Evolutionary conservation across 1,140 invertebrate genomes (phyloP).

Genomic region (Ctenoplectra terminalis): DNA sequence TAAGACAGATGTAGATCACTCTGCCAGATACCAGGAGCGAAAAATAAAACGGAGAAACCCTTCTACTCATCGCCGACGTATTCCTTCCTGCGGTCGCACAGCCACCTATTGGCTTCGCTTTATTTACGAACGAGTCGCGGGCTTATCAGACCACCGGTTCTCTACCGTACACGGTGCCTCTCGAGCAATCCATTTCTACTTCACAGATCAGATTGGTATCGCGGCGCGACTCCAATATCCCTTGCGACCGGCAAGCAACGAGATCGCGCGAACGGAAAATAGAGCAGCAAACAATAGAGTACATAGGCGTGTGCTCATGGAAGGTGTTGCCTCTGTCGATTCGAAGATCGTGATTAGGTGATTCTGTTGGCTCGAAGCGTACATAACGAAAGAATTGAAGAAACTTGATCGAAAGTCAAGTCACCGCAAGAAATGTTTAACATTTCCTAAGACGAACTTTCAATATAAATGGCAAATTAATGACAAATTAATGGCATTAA

Average conservation of each 20-base stretch:
- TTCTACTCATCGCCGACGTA: conserved; percentile 25
- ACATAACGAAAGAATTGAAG: too few relatives aligned
- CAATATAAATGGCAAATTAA: too few relatives aligned
- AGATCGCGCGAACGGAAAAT: conserved; percentile 32
- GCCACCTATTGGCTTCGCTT: conserved; percentile 14
- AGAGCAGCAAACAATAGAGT: conserved; percentile 19
- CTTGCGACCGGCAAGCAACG: neutral
- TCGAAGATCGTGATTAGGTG: neutral
- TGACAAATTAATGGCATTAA: too few relatives aligned
- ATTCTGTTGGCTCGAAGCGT: neutral
- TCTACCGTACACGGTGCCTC: conserved; percentile 1
- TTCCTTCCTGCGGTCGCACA: neutral
- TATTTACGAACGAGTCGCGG: conserved; percentile 22
- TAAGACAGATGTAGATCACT: conserved; percentile 46
- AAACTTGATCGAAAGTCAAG: too few relatives aligned
- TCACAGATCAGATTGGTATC: conserved; percentile 39
- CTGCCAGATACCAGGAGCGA: conserved; percentile 11
- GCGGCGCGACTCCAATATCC: conserved; percentile 9
- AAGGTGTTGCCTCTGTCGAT: neutral
- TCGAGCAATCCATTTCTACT: conserved; percentile 35
- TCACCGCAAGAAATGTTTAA: too few relatives aligned
- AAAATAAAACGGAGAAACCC: conserved; percentile 1
- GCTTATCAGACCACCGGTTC: conserved; percentile 28
- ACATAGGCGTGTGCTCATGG: neutral
- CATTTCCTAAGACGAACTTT: too few relatives aligned